Base-by-base conservation (phyloP, 1,140 invertebrate species). In the Steinernema khuongi region DNA sequence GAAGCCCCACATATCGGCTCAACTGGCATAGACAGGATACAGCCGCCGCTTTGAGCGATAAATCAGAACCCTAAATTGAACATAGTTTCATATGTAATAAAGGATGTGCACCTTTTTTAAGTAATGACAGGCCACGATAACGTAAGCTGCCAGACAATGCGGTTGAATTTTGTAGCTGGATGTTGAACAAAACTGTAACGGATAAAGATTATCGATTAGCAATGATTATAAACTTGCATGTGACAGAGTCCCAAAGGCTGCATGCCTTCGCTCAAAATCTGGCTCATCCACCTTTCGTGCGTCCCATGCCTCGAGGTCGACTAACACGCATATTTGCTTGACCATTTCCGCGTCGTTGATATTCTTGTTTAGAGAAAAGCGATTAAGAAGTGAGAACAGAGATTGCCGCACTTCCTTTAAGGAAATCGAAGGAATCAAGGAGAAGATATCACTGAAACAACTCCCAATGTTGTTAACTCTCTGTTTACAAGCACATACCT, bases 271-370 rank as follows among this genome's bases (percentile, higher is more conserved):
- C 60, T 92, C 89, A 82, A 92, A 94, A 86, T 97, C 94, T 0
- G 94, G 93, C 82, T 97, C 94, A 77, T 96, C 94, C 4, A 96
- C 88, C 89, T 92, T 92, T 71, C 90, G 89, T 26, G 88, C 87
- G 86, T 96, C 91, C 88, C 90, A 96, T 0, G 94, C 89, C 87
- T 97, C 97, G 33, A 97, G 87, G 80, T 91, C 75, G 14, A 69
- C 77, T 19, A 84, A 28, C 17, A 74, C 28, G 60, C 72, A 32
- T 28, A 81, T 22, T 50, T 74, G 33, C 19, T 68, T 29, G 28
- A 14, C 19, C 0, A 41, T 28, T 11, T 33, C 22, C 18, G 33
- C 50, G n/a, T 73, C 31, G 28, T 41, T 19, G 28, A 68, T 33
- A 33, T 68, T 73, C 18, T 30, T 36, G 43, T 73, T 30, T 19